Conservation (phyloP, 2,113 vertebrate genomes). For the Onychostoma macrolepis region DNA sequence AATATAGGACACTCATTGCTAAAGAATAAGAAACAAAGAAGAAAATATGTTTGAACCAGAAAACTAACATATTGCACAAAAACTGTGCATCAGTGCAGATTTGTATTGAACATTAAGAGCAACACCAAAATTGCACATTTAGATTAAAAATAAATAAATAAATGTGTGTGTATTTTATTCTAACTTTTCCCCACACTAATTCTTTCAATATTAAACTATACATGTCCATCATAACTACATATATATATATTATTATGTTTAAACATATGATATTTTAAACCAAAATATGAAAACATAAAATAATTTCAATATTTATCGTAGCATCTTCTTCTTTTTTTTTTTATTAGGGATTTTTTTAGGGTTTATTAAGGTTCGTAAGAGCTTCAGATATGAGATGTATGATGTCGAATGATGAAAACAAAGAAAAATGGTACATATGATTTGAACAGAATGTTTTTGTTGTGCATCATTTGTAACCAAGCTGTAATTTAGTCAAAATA, state of each 20-base stretch:
- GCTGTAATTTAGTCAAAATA: background rate
- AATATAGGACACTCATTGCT: slow-evolving; percentile 46
- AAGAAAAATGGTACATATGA: background rate
- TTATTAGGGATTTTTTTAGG: no score
- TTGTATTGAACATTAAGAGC: background rate
- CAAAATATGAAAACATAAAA: background rate
- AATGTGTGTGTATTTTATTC: no score
- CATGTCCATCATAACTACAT: background rate
- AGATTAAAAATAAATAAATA: no score
- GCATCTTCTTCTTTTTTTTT: no score
- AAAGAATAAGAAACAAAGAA: slow-evolving; percentile 25
- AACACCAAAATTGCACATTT: background rate
- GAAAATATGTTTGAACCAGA: background rate
- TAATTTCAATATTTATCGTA: no score
- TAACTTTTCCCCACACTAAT: background rate
- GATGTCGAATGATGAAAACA: background rate
- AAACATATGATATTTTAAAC: background rate
- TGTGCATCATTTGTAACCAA: background rate
- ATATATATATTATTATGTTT: background rate
- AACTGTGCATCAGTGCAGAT: background rate
- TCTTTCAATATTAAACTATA: background rate
- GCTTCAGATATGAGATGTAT: background rate
- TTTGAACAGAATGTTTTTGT: background rate
- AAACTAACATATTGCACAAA: background rate
- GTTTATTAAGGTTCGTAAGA: no score